These are phyloP conservation scores for Danio albolineatus DNA, from an alignment of 2,797 vertebrate species.

Conservation along the genomic window DNA sequence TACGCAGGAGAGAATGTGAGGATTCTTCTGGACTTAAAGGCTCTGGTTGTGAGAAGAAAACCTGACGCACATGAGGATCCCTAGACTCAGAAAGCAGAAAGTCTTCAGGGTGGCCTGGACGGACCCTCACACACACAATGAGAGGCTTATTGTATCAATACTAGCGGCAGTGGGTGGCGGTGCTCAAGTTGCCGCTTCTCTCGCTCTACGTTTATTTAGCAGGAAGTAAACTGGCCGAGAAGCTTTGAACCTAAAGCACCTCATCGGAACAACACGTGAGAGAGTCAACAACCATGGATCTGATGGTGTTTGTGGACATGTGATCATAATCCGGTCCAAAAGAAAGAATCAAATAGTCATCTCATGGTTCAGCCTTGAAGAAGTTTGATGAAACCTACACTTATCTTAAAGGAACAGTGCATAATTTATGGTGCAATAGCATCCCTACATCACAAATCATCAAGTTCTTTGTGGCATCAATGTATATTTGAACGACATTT, in stretches of 20 bases:
- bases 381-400: not conserved
- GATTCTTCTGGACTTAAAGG: conserved; percentile 12
- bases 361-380: not conserved
- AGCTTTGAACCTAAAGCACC: conserved; percentile 12
- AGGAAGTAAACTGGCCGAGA: not conserved
- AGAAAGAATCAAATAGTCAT: conserved; percentile 3
- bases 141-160: conserved; percentile 31
- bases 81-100: not conserved
- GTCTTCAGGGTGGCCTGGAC: conserved; percentile 51
- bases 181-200: not conserved
- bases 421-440: too few relatives aligned
- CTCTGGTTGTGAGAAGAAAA: not conserved
- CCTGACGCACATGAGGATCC: not conserved
- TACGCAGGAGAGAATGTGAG: not conserved
- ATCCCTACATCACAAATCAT: too few relatives aligned
- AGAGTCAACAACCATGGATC: conserved; percentile 1
- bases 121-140: not conserved
- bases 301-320: not conserved
- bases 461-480: too few relatives aligned
- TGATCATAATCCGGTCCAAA: conserved; percentile 16
- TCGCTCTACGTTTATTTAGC: conserved; percentile 16
- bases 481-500: too few relatives aligned
- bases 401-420: not conserved
- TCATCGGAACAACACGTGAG: conserved; percentile 9
- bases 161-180: conserved; percentile 29